Evolutionary conservation across 2,113 vertebrate genomes (phyloP).

Genomic region (Chaenocephalus aceratus): DNA sequence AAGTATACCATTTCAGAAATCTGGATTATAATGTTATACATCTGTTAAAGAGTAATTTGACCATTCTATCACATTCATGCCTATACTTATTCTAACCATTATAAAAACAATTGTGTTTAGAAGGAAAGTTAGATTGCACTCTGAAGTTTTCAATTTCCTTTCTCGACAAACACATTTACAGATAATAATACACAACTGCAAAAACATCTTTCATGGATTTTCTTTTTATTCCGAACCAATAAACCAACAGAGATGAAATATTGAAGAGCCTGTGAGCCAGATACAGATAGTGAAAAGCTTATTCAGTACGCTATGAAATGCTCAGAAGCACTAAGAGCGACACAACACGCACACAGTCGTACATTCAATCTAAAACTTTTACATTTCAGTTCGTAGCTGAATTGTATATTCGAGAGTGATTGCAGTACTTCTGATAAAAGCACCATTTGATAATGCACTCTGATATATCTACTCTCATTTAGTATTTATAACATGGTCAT

Average conservation of each 20-base stretch:
- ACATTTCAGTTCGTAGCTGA: constrained; percentile 82
- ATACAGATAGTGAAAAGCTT: constrained; percentile 66
- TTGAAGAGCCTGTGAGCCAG: constrained; percentile 66
- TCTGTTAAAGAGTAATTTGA: background rate
- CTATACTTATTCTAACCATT: background rate
- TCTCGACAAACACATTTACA: constrained; percentile 34
- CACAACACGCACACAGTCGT: constrained; percentile 71
- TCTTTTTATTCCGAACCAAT: constrained; percentile 62
- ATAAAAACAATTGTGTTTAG: constrained; percentile 1
- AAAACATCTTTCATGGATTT: constrained; percentile 40
- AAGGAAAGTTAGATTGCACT: constrained; percentile 17
- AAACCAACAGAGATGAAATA: constrained; percentile 80
- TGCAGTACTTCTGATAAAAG: constrained; percentile 83
- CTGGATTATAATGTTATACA: no score
- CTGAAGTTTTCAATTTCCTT: constrained; percentile 33
- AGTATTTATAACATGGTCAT: constrained; percentile 80
- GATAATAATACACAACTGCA: constrained; percentile 38
- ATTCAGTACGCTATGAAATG: constrained; percentile 46
- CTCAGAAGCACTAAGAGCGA: constrained; percentile 67
- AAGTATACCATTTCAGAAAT: no score
- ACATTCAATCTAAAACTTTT: constrained; percentile 83
- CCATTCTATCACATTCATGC: background rate
- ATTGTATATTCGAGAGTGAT: constrained; percentile 81
- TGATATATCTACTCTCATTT: constrained; percentile 76
- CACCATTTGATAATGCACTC: constrained; percentile 84